Base-by-base conservation (phyloP, 2,113 vertebrate species). In the Asarcornis scutulata region DNA sequence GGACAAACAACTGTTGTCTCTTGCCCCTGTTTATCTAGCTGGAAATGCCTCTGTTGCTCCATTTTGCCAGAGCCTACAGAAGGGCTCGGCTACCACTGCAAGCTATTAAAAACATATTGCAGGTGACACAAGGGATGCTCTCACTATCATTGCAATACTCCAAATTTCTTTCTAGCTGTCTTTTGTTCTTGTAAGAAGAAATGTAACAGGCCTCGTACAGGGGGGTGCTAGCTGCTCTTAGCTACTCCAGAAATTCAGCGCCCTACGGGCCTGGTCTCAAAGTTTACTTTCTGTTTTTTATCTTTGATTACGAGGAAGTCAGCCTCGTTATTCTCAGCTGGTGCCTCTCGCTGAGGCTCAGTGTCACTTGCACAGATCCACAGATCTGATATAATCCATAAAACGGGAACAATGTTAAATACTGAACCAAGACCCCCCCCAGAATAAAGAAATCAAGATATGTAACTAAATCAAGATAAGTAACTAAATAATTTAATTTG, bases 1-100 rank as follows among this genome's bases (percentile, higher is more conserved):
- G 81, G 86, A 97, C 96, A 97, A 98, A 97, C 92, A 97, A 97
- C 87, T 91, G 92, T 86, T 95, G 91, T 92, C 79, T 91, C 95
- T 93, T 92, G 86, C 63, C 55, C 82, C 90, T 94, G 88, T 92
- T 97, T 92, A 96, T 97, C 80, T 92, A 92, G 89, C 42, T 88
- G 74, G 94, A 97, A 97, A 93, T 90, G 95, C 77, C 89, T 86
- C 86, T 87, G 89, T 72, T 42, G 38, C 63, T 71, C n/a, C 4
- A 4, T 64, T 83, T 66, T 90, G 82, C 62, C 73, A 84, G 64
- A 83, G 53, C 64, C 58, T 91, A 63, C 1, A 2, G 67, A 87
- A 96, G 9, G 83, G 82, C 74, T 48, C 36, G 20, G 48, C 88
- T 87, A 74, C 62, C 94, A 86, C 52, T 64, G 59, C 5, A 5